These are phyloP conservation scores for Phaethon lepturus DNA, from an alignment of 2,113 vertebrate species.

Conservation along the genomic window DNA sequence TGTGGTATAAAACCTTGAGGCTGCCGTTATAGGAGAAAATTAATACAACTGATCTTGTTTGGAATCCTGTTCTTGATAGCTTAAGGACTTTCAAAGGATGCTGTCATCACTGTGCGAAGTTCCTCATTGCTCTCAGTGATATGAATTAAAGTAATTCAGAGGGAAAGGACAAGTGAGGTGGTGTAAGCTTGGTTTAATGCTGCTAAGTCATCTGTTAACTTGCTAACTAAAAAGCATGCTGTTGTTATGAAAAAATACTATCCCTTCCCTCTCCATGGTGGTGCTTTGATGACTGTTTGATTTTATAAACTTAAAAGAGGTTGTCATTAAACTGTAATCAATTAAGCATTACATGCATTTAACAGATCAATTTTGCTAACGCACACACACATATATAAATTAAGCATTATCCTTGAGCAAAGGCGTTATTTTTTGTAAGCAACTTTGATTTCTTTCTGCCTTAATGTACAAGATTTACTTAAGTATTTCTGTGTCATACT, in stretches of 20 bases:
- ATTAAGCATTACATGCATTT: neutral
- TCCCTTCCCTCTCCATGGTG: neutral
- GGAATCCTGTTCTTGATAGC: neutral
- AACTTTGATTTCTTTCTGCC: neutral
- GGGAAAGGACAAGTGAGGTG: neutral
- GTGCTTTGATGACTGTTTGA: neutral
- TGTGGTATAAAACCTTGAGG: neutral
- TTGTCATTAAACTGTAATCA: neutral
- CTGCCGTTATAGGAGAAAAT: neutral
- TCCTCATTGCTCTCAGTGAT: neutral
- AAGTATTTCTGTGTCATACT: neutral
- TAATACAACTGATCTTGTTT: neutral
- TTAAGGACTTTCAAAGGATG: neutral
- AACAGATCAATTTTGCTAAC: neutral
- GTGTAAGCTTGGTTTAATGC: neutral
- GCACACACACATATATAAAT: neutral
- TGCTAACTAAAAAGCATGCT: neutral
- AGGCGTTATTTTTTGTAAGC: neutral
- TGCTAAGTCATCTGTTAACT: neutral
- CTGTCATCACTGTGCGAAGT: neutral
- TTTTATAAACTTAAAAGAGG: neutral
- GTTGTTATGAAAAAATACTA: neutral
- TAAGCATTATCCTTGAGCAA: neutral
- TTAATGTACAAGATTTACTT: neutral
- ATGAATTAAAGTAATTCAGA: neutral